phyloP scores from a whole-genome alignment of 2,888 invertebrate genomes.

The Lasioglossum vierecki region DNA sequence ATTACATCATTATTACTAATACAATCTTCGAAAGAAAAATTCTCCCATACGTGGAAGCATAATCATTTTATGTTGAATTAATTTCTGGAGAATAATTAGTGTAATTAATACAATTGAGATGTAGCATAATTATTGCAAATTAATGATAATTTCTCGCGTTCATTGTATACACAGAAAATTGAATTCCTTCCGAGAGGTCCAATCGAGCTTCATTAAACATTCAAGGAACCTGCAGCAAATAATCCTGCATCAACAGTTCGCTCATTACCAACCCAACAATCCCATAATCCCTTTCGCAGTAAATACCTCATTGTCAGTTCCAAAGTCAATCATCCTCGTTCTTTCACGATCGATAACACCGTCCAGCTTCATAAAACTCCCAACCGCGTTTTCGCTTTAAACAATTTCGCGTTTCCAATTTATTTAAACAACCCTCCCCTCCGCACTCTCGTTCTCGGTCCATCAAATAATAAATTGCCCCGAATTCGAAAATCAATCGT shows the following conservation, averaged over 20 bases:
- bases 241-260: background rate
- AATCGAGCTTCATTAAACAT: background rate
- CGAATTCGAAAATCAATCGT: background rate
- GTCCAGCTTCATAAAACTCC: background rate
- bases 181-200: background rate
- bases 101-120: too few relatives aligned
- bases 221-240: background rate
- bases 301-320: background rate
- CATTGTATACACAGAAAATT: background rate
- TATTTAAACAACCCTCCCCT: background rate
- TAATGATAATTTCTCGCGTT: background rate
- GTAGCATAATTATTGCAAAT: background rate
- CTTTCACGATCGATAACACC: background rate
- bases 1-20: too few relatives aligned
- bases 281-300: background rate
- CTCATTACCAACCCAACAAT: background rate
- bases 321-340: background rate
- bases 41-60: too few relatives aligned
- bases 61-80: too few relatives aligned
- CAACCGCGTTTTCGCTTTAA: background rate
- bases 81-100: background rate
- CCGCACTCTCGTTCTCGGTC: background rate
- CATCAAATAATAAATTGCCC: background rate
- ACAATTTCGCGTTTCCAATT: background rate
- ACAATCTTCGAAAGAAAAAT: too few relatives aligned